phyloP scores from a whole-genome alignment of 2,113 vertebrate genomes.

The Mus pahari region DNA sequence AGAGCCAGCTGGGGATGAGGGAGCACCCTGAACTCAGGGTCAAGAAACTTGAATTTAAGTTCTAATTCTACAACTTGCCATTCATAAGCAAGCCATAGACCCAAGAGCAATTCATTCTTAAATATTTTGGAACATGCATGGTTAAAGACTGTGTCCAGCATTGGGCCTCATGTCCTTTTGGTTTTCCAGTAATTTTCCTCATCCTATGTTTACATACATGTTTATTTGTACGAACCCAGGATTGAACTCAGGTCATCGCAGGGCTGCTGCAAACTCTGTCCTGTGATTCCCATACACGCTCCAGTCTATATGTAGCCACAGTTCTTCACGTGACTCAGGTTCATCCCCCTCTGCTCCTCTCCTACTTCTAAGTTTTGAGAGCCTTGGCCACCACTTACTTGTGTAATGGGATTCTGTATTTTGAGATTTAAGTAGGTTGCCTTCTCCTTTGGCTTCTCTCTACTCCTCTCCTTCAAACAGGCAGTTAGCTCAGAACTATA shows the following conservation, averaged over 20 bases:
- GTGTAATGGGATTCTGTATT: neutral
- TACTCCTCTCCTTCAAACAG: slow-evolving; percentile 16
- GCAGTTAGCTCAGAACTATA: neutral
- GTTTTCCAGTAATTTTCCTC: neutral
- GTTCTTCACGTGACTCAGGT: neutral
- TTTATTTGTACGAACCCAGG: neutral
- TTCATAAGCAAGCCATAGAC: slow-evolving; percentile 17
- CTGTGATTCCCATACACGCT: neutral
- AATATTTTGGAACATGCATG: neutral
- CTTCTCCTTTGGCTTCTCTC: neutral
- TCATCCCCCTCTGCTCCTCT: neutral
- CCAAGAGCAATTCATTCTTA: neutral
- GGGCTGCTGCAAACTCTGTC: neutral
- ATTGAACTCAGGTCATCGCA: too few relatives aligned
- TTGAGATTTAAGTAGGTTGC: neutral
- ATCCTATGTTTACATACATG: neutral
- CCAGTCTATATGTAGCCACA: neutral
- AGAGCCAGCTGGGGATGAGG: neutral
- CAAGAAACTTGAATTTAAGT: neutral
- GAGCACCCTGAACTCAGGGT: neutral
- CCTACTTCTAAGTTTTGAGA: neutral
- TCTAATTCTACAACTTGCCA: neutral
- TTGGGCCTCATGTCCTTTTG: neutral
- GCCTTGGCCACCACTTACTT: neutral
- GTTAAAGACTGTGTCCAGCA: neutral